Percentiles rank a stretch among this genome's conserved stretches.
Conservation (phyloP, 1,140 invertebrate species). For the Bacillus rossius region DNA sequence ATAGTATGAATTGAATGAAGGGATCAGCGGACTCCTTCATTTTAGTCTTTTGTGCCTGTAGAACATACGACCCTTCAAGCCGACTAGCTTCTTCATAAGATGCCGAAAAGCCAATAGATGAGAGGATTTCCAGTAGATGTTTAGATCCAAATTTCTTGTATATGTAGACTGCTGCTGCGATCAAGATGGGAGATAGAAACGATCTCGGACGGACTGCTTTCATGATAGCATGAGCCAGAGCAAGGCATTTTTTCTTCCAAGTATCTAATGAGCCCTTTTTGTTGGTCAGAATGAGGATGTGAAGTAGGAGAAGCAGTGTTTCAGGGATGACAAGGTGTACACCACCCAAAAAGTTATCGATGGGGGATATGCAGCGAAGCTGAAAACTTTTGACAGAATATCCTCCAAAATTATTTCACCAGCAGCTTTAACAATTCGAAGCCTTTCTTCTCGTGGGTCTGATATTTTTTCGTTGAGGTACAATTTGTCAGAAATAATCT, state of each 20-base stretch:
- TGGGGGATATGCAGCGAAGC: constrained; percentile 33
- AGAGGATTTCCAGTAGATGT: constrained; percentile 19
- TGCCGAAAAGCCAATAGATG: constrained; percentile 24
- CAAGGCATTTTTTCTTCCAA: too few relatives aligned
- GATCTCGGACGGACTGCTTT: constrained; percentile 30
- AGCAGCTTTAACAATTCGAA: constrained; percentile 28
- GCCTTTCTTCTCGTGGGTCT: constrained; percentile 17
- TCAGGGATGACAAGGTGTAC: too few relatives aligned
- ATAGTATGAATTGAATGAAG: constrained; percentile 24
- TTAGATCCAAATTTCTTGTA: constrained; percentile 27
- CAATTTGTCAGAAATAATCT: constrained; percentile 23
- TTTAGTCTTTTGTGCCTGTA: constrained; percentile 15
- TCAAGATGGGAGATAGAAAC: constrained; percentile 29
- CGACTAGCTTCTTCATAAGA: constrained; percentile 19
- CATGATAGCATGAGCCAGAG: constrained; percentile 36
- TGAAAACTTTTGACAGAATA: constrained; percentile 28
- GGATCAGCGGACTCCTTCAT: constrained; percentile 20
- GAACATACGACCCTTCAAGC: constrained; percentile 22
- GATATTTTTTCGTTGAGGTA: constrained; percentile 15
- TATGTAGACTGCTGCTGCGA: constrained; percentile 18
- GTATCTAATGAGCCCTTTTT: too few relatives aligned
- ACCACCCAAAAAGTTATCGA: too few relatives aligned
- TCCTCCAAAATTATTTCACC: constrained; percentile 35
- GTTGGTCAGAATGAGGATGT: too few relatives aligned
- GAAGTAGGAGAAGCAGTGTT: too few relatives aligned